phyloP scores from a whole-genome alignment of 2,113 vertebrate genomes.

The Phainopepla nitens region DNA sequence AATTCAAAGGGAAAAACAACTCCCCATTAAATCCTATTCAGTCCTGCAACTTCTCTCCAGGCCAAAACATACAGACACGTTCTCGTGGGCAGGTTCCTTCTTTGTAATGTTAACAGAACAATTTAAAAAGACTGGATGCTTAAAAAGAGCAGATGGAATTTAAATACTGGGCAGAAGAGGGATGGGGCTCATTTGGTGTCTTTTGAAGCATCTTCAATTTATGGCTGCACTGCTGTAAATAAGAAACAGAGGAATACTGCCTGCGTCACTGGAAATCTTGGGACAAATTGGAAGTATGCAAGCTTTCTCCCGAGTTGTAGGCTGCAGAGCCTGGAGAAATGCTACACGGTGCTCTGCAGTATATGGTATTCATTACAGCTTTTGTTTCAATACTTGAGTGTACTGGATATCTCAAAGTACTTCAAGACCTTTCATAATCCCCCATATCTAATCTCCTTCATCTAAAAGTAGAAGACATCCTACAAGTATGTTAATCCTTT shows the following conservation, averaged over 20 bases:
- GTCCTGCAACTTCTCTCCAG: slow-evolving; percentile 38
- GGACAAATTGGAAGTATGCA: not conserved
- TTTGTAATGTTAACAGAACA: slow-evolving; percentile 38
- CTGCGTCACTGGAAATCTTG: not conserved
- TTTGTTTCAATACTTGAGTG: not conserved
- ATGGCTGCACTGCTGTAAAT: not conserved
- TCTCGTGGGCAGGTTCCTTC: not conserved
- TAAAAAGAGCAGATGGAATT: not conserved
- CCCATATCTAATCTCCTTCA: not conserved
- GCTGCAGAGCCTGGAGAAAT: not conserved
- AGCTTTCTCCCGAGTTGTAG: not conserved
- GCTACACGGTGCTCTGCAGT: not conserved
- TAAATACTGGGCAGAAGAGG: not conserved
- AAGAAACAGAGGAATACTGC: not conserved
- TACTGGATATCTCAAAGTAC: not conserved
- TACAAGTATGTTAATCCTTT: not conserved
- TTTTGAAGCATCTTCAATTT: not conserved
- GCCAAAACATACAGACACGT: slow-evolving; percentile 58
- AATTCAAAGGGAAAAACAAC: slow-evolving; percentile 56
- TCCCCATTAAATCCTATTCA: slow-evolving; percentile 44
- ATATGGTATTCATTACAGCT: not conserved
- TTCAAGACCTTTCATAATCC: not conserved
- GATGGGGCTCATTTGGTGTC: not conserved
- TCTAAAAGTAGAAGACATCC: not conserved
- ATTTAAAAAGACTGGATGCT: not conserved